These are phyloP conservation scores for Strigamia transsilvanica DNA, from an alignment of 2,888 invertebrate species.

Conservation along the genomic window DNA sequence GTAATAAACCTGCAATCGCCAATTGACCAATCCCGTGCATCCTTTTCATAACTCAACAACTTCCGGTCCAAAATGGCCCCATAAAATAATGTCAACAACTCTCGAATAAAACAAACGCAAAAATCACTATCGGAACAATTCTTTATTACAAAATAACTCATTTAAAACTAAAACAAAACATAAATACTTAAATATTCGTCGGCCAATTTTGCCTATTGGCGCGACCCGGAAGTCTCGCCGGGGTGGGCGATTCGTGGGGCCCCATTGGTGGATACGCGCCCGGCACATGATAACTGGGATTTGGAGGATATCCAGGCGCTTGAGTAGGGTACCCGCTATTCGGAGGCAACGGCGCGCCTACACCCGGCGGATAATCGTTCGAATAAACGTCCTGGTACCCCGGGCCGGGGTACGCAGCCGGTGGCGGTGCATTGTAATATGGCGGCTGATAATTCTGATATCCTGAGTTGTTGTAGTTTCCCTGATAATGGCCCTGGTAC, in stretches of 20 bases:
- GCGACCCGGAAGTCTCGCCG: constrained; percentile 16
- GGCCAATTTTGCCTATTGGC: constrained; percentile 7
- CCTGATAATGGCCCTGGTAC: neutral
- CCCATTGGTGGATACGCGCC: neutral
- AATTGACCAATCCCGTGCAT: too few relatives aligned
- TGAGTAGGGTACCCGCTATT: constrained; percentile 16
- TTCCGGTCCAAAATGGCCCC: too few relatives aligned
- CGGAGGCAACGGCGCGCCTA: neutral
- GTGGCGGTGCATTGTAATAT: neutral
- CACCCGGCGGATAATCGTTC: neutral
- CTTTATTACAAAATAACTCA: neutral
- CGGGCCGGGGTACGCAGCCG: neutral
- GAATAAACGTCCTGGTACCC: neutral
- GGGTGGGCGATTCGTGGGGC: neutral
- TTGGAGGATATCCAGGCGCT: neutral
- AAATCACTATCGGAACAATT: neutral
- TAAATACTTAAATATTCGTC: neutral
- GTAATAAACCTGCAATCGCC: too few relatives aligned
- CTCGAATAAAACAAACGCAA: too few relatives aligned
- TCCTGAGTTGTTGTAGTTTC: neutral
- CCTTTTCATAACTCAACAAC: too few relatives aligned
- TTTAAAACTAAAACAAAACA: neutral
- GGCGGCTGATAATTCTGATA: constrained; percentile 16
- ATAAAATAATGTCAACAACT: too few relatives aligned
- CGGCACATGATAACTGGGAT: neutral